These are phyloP conservation scores for Edolisoma coerulescens DNA, from an alignment of 2,113 vertebrate genomes.

Conservation along the genomic window DNA sequence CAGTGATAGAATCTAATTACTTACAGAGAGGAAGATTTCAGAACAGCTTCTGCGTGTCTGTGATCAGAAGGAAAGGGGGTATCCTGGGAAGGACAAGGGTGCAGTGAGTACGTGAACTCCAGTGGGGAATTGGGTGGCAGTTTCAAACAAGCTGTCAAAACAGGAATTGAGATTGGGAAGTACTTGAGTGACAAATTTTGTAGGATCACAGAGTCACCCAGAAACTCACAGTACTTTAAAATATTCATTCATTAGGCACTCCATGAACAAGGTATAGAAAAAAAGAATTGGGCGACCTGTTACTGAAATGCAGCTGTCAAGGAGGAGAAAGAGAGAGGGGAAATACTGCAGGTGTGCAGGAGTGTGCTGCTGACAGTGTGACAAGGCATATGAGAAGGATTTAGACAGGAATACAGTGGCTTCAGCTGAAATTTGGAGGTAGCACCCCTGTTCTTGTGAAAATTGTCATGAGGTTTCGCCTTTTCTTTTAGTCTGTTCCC, in stretches of 20 bases:
- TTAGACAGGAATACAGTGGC: not conserved
- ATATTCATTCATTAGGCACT: not conserved
- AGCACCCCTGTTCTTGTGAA: not conserved
- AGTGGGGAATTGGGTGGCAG: not conserved
- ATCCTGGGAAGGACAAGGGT: not conserved
- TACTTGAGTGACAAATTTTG: not conserved
- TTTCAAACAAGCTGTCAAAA: conserved; percentile 11
- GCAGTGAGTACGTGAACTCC: not conserved
- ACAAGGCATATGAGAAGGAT: not conserved
- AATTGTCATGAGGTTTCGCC: not conserved
- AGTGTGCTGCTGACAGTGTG: not conserved
- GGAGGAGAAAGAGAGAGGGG: not conserved
- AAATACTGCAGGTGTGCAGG: not conserved
- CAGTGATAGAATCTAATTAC: not conserved
- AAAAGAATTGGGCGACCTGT: not conserved
- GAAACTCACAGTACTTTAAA: not conserved
- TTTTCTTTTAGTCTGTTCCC: not conserved
- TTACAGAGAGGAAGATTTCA: not conserved
- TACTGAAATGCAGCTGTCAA: not conserved
- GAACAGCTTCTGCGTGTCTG: not conserved
- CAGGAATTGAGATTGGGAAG: not conserved
- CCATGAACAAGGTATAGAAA: not conserved
- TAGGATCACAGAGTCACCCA: not conserved
- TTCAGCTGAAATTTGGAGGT: not conserved
- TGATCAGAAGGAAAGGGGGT: not conserved